Conservation (phyloP, 2,113 vertebrate genomes). For the Ursus arctos region DNA sequence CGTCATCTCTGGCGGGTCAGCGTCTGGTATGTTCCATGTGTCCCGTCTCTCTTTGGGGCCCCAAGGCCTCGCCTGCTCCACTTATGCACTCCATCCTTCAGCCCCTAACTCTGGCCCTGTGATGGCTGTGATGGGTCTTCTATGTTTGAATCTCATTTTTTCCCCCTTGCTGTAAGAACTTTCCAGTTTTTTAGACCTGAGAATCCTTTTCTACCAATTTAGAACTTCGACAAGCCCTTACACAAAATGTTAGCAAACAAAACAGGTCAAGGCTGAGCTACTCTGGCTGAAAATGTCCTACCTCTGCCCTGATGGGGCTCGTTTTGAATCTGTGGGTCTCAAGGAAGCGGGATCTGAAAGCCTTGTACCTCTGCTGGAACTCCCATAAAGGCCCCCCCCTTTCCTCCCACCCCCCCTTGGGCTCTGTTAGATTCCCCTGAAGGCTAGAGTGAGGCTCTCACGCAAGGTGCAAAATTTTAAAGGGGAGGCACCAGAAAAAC, state of each 20-base stretch:
- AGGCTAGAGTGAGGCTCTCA: neutral
- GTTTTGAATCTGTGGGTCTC: neutral
- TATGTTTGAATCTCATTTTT: neutral
- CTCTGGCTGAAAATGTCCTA: neutral
- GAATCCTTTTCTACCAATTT: neutral
- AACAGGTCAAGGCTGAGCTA: neutral
- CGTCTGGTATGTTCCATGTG: too few species aligned
- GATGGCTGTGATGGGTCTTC: neutral
- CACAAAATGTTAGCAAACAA: neutral
- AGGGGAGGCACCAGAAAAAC: neutral
- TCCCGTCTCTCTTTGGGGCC: rapidly evolving
- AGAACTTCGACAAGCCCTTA: neutral
- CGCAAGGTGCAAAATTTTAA: neutral
- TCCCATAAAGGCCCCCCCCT: too few species aligned
- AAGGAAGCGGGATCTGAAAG: neutral
- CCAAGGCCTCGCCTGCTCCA: neutral
- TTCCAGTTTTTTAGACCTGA: neutral
- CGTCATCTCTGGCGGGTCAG: neutral
- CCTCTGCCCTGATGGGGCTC: neutral
- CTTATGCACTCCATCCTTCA: too few species aligned
- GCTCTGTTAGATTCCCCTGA: neutral
- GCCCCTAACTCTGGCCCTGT: rapidly evolving
- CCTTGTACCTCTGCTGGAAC: neutral
- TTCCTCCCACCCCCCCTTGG: rapidly evolving
- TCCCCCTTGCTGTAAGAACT: neutral